Percentiles rank a stretch among this genome's conserved stretches.
These are phyloP conservation scores for Lordiphosa collinella DNA, from an alignment of 1,140 invertebrate genomes.

Conservation along the genomic window DNA sequence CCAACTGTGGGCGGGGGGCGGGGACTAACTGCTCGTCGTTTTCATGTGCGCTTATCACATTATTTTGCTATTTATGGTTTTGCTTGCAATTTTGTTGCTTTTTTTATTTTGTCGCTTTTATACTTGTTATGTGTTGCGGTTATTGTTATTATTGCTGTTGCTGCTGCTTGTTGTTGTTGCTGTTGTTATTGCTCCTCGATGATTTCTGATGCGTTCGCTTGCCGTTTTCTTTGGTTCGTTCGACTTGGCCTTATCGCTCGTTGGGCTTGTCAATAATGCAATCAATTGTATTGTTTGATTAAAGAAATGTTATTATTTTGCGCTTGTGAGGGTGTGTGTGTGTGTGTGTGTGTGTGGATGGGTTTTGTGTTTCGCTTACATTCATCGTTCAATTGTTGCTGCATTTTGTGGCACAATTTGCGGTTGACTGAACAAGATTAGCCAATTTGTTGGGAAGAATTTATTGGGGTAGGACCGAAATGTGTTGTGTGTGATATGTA, in stretches of 20 bases:
- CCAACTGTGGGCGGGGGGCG: slow-evolving; percentile 28
- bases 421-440: slow-evolving; percentile 1
- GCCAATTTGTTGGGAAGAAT: background rate
- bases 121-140: slow-evolving; percentile 19
- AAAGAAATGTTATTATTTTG: slow-evolving; percentile 42
- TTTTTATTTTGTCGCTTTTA: slow-evolving; percentile 22
- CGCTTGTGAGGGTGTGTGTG: slow-evolving; percentile 10
- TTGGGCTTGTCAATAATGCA: slow-evolving; percentile 50
- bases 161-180: slow-evolving; percentile 5
- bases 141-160: slow-evolving; percentile 28
- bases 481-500: background rate
- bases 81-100: slow-evolving; percentile 44
- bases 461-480: slow-evolving; percentile 7
- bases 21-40: slow-evolving; percentile 36
- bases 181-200: slow-evolving; percentile 12
- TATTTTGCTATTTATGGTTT: slow-evolving; percentile 69
- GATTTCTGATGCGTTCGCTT: background rate
- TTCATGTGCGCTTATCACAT: slow-evolving; percentile 66
- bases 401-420: slow-evolving; percentile 29
- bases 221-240: background rate
- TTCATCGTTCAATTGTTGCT: slow-evolving; percentile 35
- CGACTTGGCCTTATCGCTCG: slow-evolving; percentile 29
- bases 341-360: background rate
- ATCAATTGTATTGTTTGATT: slow-evolving; percentile 53
- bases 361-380: slow-evolving; percentile 13